Evolutionary conservation across 2,888 invertebrate genomes (phyloP), one percentile per base, ranked within the genome.

Genomic region (Eristalis intricaria): DNA sequence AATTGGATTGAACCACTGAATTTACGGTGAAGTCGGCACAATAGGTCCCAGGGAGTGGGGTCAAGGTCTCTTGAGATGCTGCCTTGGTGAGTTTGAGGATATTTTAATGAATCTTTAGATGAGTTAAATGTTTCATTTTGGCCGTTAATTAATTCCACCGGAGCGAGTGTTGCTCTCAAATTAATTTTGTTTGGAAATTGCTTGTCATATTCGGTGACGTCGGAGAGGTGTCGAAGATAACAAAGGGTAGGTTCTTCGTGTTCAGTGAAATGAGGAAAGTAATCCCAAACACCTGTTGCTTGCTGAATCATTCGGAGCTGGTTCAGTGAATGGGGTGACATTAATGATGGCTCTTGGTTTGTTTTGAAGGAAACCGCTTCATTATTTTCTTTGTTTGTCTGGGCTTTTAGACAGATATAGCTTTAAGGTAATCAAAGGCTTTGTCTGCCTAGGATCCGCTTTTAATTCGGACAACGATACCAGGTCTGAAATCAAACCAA

Each of bases 211-310:
- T 19, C 19, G 50, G 5, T 19, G 50, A n/a, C n/a, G n/a, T n/a
- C n/a, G n/a, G n/a, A 19, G 50, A 19, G 10, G 4, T 19, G 50
- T 19, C 50, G 8, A n/a, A 1, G 50, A 19, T 8, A 8, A 8
- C 19, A 50, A 50, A 50, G 7, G 7, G 7, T 50, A 15, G 7
- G 50, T 19, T 19, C n/a, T 1, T 5, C 43, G 43, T 1, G 15
- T 15, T 15, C 58, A 65, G 63, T 56, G 35, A 68, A 43, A 75
- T 66, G 68, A 40, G 69, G 23, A 69, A 80, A 70, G 70, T 76
- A 76, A 82, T 70, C 56, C 43, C 13, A 58, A 75, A 70, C 75
- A 76, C 69, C 75, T 75, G 81, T 32, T 82, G 81, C 40, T 60
- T 13, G 81, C 40, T 26, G 75, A 65, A 15, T 32, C 56, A 22